Evolutionary conservation across 1,140 invertebrate genomes (phyloP).

Genomic region (Zophobas atratus): DNA sequence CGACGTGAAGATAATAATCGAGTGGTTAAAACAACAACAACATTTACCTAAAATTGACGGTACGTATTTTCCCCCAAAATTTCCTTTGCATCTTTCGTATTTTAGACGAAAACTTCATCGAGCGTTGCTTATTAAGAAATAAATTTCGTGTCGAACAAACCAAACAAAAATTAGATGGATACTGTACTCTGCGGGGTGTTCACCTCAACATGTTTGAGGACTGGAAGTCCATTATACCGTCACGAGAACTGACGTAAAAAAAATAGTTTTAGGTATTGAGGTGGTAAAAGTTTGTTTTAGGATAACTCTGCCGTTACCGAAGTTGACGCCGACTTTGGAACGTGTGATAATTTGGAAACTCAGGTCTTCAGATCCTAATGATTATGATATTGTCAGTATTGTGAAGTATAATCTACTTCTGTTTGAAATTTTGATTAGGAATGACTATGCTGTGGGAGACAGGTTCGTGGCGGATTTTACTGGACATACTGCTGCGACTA

Average conservation of each 20-base stretch:
- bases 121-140: slow-evolving; percentile 40
- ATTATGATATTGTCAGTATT: slow-evolving; percentile 30
- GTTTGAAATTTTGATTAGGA: slow-evolving; percentile 19
- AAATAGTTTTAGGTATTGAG: neutral
- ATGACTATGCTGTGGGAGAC: slow-evolving; percentile 38
- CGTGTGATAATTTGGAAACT: slow-evolving; percentile 14
- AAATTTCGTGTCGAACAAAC: slow-evolving; percentile 48
- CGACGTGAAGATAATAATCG: slow-evolving; percentile 15
- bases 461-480: slow-evolving; percentile 27
- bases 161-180: slow-evolving; percentile 46
- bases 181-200: slow-evolving; percentile 31
- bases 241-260: slow-evolving; percentile 6
- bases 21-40: slow-evolving; percentile 38
- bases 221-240: slow-evolving; percentile 25
- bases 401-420: slow-evolving; percentile 22
- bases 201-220: slow-evolving; percentile 18
- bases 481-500: slow-evolving; percentile 3
- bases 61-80: neutral
- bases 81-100: neutral
- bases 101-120: slow-evolving; percentile 43
- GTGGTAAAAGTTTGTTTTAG: slow-evolving; percentile 12
- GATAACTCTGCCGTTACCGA: slow-evolving; percentile 15
- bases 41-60: slow-evolving; percentile 37
- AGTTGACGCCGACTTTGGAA: slow-evolving; percentile 23
- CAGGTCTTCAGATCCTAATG: slow-evolving; percentile 12